Percentiles rank a stretch among this genome's conserved stretches.
phyloP scores from a whole-genome alignment of 2,797 vertebrate species.

The Diplodus sargus region DNA sequence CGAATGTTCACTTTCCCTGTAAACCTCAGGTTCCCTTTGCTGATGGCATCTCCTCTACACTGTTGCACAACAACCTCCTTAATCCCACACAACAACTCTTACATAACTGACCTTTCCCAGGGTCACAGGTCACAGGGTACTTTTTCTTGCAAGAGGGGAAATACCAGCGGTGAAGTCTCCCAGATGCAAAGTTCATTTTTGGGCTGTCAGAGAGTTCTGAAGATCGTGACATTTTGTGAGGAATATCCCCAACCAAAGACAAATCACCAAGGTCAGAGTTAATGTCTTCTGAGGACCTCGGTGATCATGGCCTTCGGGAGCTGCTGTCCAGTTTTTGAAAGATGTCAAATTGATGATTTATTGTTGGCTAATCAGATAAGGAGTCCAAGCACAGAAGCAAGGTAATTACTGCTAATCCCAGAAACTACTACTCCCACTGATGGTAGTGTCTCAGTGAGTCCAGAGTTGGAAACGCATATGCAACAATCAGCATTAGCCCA shows the following conservation, averaged over 20 bases:
- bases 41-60: neutral
- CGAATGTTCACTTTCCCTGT: constrained; percentile 1
- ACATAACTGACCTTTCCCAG: constrained; percentile 63
- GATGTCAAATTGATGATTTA: constrained; percentile 30
- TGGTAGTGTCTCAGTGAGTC: neutral
- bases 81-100: constrained; percentile 48
- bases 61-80: constrained; percentile 37
- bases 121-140: constrained; percentile 64
- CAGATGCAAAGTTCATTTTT: constrained; percentile 37
- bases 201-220: constrained; percentile 43
- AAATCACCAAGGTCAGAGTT: constrained; percentile 39
- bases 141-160: constrained; percentile 22
- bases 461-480: neutral
- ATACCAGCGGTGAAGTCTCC: constrained; percentile 49
- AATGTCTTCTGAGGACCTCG: constrained; percentile 20
- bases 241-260: constrained; percentile 11
- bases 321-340: constrained; percentile 25
- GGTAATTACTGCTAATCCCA: neutral
- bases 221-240: constrained; percentile 4
- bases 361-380: constrained; percentile 41
- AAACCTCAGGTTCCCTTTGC: constrained; percentile 12
- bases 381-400: neutral
- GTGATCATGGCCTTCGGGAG: constrained; percentile 13
- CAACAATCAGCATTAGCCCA: neutral
- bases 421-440: neutral